These are phyloP conservation scores for Tricholaema leucomelas DNA, from an alignment of 2,113 vertebrate species.

Conservation along the genomic window DNA sequence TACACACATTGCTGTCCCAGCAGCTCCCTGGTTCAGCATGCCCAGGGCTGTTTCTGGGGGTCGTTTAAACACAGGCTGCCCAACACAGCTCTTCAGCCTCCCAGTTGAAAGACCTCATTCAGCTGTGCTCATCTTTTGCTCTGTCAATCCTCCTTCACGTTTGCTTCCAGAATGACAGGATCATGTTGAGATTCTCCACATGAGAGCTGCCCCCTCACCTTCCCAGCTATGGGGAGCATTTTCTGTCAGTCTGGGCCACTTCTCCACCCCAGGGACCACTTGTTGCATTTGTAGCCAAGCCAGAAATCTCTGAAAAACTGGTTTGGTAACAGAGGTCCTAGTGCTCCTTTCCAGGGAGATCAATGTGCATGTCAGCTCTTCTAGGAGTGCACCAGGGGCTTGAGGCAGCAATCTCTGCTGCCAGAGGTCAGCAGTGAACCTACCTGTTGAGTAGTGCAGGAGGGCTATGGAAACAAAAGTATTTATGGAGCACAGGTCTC, in stretches of 20 bases:
- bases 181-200: not conserved
- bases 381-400: fast-evolving
- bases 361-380: not conserved
- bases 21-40: not conserved
- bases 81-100: not conserved
- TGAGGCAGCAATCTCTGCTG: not conserved
- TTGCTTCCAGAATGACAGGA: fast-evolving
- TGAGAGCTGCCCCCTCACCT: fast-evolving
- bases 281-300: not conserved
- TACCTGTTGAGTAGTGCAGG: fast-evolving
- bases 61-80: too few relatives aligned
- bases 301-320: constrained; percentile 20
- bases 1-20: not conserved
- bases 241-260: fast-evolving
- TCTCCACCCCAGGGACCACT: not conserved
- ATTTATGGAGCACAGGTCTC: not conserved
- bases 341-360: not conserved
- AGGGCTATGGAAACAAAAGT: fast-evolving
- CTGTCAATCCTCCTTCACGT: not conserved
- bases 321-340: not conserved
- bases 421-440: not conserved
- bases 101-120: not conserved
- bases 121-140: not conserved
- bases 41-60: not conserved
- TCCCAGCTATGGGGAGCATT: not conserved